Evolutionary conservation across 2,797 vertebrate species (phyloP).

Genomic region (Chloroceryle amazona): DNA sequence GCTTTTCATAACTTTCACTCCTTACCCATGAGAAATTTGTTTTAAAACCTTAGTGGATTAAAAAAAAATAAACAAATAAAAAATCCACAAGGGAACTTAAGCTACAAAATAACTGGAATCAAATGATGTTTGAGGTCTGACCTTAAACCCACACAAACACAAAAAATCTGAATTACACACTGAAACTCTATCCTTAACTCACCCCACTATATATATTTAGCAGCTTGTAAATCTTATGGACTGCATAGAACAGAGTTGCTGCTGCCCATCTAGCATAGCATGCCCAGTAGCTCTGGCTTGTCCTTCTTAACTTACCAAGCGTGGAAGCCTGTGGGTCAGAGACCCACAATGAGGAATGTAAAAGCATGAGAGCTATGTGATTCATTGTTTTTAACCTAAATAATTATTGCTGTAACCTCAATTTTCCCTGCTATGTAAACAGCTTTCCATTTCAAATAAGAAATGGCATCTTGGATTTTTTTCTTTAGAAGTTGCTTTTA

Average conservation of each 20-base stretch:
- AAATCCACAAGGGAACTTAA: neutral
- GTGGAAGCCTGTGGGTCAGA: neutral
- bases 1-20: slow-evolving; percentile 23
- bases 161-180: neutral
- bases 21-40: slow-evolving; percentile 42
- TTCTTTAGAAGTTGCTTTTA: neutral
- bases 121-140: slow-evolving; percentile 14
- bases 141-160: slow-evolving; percentile 11
- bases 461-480: neutral
- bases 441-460: neutral
- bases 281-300: neutral
- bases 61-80: neutral
- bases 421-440: neutral
- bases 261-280: neutral
- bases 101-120: slow-evolving; percentile 32
- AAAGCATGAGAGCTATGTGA: neutral
- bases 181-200: slow-evolving; percentile 28
- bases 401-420: neutral
- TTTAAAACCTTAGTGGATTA: slow-evolving; percentile 8
- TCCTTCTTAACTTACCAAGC: neutral
- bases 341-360: neutral
- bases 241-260: neutral
- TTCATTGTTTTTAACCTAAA: neutral
- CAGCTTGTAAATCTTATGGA: neutral
- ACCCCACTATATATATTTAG: neutral